These are phyloP conservation scores for Campoletis raptor DNA, from an alignment of 2,888 invertebrate genomes.

Conservation along the genomic window DNA sequence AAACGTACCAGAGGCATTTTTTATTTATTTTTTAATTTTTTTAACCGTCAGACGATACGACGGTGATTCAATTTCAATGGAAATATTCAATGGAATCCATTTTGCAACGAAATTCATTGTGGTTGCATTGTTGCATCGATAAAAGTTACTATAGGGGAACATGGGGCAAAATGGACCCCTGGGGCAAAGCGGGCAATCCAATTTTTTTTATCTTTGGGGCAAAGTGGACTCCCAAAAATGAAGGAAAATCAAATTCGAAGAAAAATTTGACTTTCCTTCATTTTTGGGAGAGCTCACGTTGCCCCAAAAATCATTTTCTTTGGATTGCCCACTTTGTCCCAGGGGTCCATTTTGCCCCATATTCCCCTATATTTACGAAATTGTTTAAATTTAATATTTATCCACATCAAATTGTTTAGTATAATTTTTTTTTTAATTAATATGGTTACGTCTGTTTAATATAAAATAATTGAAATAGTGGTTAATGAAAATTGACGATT, in stretches of 20 bases:
- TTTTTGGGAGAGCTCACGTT: too few species aligned
- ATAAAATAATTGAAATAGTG: not conserved
- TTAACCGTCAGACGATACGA: not conserved
- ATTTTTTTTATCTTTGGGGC: too few species aligned
- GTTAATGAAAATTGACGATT: constrained; percentile 45
- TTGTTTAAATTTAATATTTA: not conserved
- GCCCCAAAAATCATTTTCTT: too few species aligned
- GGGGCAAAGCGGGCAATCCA: too few species aligned
- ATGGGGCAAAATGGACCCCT: too few species aligned
- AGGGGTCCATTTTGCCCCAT: too few species aligned
- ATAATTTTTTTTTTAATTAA: not conserved
- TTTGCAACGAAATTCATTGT: not conserved
- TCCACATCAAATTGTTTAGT: not conserved
- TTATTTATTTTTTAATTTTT: not conserved
- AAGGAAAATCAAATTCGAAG: too few species aligned
- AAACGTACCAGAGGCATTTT: not conserved
- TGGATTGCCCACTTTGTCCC: too few species aligned
- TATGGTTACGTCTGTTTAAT: not conserved
- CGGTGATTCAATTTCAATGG: not conserved
- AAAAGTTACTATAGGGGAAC: not conserved
- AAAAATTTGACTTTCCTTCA: too few species aligned
- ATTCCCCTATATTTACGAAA: not conserved
- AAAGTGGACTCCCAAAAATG: too few species aligned
- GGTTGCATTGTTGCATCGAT: not conserved
- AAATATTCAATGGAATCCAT: not conserved